Conservation (phyloP, 2,797 vertebrate species). For the Ara ararauna region DNA sequence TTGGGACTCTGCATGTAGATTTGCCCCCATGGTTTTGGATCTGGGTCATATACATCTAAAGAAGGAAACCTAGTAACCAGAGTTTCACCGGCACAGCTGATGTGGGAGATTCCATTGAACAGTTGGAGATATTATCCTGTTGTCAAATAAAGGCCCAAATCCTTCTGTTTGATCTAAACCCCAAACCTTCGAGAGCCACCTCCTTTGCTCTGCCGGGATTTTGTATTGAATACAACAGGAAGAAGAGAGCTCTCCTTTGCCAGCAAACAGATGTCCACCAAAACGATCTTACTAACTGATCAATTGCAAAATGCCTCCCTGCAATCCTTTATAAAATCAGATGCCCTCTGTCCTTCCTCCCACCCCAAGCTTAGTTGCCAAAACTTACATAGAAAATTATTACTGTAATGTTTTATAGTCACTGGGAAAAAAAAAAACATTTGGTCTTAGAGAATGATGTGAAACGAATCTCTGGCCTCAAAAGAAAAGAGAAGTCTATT, state of each 20-base stretch:
- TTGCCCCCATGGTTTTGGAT: neutral
- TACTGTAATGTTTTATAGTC: constrained; percentile 53
- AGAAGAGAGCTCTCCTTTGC: neutral
- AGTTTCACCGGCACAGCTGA: neutral
- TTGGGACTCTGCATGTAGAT: neutral
- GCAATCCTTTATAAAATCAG: constrained; percentile 46
- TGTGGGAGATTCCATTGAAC: neutral
- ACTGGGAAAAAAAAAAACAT: constrained; percentile 41
- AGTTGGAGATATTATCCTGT: neutral
- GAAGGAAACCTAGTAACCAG: neutral
- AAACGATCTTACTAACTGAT: constrained; percentile 13
- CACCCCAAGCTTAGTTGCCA: constrained; percentile 41
- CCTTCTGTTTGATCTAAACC: neutral
- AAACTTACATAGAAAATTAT: constrained; percentile 59
- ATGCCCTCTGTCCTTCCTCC: constrained; percentile 67
- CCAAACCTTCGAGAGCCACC: neutral
- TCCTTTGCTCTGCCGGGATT: neutral
- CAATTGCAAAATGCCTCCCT: constrained; percentile 58
- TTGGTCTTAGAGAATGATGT: constrained; percentile 57
- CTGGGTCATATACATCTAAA: neutral
- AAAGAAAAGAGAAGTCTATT: constrained; percentile 48
- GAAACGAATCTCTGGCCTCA: constrained; percentile 61
- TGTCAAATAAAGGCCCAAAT: neutral
- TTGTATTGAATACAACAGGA: neutral
- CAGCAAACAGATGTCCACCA: constrained; percentile 34